Evolutionary conservation across 1,140 invertebrate species (phyloP).

Genomic region (Pentalonia nigronervosa): DNA sequence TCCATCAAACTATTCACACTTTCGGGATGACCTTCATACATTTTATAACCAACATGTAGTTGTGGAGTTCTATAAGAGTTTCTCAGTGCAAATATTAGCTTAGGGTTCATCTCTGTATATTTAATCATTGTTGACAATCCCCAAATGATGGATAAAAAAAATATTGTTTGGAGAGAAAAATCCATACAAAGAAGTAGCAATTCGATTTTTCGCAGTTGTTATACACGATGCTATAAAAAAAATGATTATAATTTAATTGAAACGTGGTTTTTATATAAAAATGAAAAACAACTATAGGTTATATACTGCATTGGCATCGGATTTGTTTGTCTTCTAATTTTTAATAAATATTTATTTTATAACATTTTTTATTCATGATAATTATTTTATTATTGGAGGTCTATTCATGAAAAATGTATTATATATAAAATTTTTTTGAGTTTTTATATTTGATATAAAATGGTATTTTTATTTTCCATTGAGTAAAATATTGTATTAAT

Average conservation of each 20-base stretch:
- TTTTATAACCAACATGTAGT: neutral
- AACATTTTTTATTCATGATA: neutral
- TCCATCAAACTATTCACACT: neutral
- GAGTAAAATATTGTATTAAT: neutral
- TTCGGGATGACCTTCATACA: neutral
- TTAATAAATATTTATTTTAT: neutral
- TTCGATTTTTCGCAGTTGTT: neutral
- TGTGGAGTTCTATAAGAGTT: slow-evolving; percentile 2
- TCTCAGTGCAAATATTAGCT: slow-evolving; percentile 32
- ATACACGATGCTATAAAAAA: neutral
- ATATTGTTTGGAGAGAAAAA: neutral
- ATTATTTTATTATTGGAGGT: neutral
- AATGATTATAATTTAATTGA: neutral
- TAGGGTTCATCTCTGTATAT: neutral
- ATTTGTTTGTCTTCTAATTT: neutral
- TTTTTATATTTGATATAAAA: neutral
- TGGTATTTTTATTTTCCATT: neutral
- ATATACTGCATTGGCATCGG: neutral
- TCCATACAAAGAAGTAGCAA: neutral
- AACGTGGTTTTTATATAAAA: neutral
- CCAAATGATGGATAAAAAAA: neutral
- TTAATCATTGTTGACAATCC: neutral
- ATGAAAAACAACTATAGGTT: neutral
- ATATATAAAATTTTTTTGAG: neutral
- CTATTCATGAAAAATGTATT: neutral